Conservation (phyloP, 2,113 vertebrate genomes). For the Aegypius monachus region DNA sequence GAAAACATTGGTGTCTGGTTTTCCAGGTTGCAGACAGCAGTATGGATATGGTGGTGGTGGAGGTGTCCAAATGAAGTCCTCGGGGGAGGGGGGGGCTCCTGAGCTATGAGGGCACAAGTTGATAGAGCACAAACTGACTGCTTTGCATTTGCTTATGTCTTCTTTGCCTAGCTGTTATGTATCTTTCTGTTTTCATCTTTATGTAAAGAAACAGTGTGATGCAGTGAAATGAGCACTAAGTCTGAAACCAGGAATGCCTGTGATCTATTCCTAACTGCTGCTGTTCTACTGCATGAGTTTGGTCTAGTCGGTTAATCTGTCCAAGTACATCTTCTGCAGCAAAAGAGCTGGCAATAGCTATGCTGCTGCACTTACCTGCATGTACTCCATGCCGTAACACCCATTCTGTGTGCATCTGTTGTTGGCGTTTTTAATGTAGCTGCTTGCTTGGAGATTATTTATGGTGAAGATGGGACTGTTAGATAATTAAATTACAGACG, state of each 20-base stretch:
- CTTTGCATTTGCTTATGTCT: not conserved
- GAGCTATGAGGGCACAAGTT: not conserved
- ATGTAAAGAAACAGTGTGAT: not conserved
- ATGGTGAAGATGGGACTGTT: not conserved
- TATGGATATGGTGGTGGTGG: not conserved
- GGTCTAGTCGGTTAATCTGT: not conserved
- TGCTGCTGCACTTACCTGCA: not conserved
- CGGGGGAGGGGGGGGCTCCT: fast-evolving
- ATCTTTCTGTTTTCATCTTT: not conserved
- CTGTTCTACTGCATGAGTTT: not conserved
- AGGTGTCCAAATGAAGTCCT: not conserved
- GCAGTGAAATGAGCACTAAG: not conserved
- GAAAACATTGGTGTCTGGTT: not conserved
- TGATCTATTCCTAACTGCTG: not conserved
- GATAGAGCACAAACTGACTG: not conserved
- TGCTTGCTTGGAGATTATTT: not conserved
- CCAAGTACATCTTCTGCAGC: not conserved
- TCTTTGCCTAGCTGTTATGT: not conserved
- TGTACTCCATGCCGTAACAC: not conserved
- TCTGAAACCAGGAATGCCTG: not conserved
- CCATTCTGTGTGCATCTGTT: not conserved
- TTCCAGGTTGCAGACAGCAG: not conserved
- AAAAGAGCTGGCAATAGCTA: not conserved
- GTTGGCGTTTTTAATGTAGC: not conserved
- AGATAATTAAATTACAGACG: not conserved